Evolutionary conservation across 2,888 invertebrate genomes (phyloP).

Genomic region (Aproaerema taeniolella): DNA sequence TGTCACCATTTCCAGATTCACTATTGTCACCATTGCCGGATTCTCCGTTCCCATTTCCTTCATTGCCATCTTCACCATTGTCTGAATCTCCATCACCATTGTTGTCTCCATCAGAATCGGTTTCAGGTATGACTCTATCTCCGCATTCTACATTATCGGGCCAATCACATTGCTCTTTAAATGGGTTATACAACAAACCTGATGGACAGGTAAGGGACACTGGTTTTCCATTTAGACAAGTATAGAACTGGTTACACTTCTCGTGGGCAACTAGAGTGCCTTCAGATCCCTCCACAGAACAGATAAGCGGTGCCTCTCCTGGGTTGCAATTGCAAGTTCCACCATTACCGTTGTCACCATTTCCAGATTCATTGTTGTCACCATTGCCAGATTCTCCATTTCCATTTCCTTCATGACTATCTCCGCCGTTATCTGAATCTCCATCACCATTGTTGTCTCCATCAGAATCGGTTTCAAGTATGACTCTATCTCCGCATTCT

Average conservation of each 20-base stretch:
- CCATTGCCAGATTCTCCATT: background rate
- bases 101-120: conserved; percentile 2
- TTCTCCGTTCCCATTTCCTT: background rate
- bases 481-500: conserved; percentile 30
- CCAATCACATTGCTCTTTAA: conserved; percentile 36
- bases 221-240: conserved; percentile 31
- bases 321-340: conserved; percentile 26
- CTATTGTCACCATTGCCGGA: background rate
- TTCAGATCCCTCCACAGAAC: conserved; percentile 28
- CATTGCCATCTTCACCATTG: background rate
- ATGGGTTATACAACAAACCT: conserved; percentile 31
- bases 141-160: conserved; percentile 36
- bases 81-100: background rate
- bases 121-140: conserved; percentile 20
- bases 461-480: background rate
- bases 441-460: conserved; percentile 15
- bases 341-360: conserved; percentile 1
- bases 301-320: conserved; percentile 30
- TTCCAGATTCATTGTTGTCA: conserved; percentile 2
- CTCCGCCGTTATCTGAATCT: background rate
- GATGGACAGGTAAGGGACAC: conserved; percentile 27
- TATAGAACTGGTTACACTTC: conserved; percentile 37
- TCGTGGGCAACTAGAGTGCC: conserved; percentile 33
- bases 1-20: background rate
- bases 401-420: background rate